Conservation (phyloP, 2,888 invertebrate genomes). For the Lasiommata megera region DNA sequence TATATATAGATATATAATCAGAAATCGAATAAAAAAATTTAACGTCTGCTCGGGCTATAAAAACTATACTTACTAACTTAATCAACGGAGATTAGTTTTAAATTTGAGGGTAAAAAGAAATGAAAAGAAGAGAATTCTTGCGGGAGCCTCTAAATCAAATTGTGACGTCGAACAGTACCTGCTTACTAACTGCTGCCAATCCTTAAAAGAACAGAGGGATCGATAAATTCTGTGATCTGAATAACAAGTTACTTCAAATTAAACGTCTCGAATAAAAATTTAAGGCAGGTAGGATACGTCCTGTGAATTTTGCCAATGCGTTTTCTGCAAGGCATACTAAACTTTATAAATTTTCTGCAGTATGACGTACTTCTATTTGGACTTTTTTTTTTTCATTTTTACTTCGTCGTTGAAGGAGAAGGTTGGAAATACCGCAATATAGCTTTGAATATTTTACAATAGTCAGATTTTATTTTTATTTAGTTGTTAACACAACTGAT, state of each 20-base stretch:
- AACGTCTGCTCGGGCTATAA: too few relatives aligned
- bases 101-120: too few relatives aligned
- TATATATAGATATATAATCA: too few relatives aligned
- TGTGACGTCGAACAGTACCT: constrained; percentile 10
- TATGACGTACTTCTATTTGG: neutral
- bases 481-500: too few relatives aligned
- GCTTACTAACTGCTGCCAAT: constrained; percentile 2
- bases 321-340: neutral
- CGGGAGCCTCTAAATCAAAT: neutral
- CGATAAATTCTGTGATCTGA: constrained; percentile 22
- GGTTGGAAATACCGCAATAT: neutral
- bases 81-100: too few relatives aligned
- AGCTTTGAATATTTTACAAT: too few relatives aligned
- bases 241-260: constrained; percentile 21
- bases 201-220: constrained; percentile 20
- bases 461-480: too few relatives aligned
- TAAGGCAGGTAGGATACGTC: neutral
- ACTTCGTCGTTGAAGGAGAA: neutral
- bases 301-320: neutral
- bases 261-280: constrained; percentile 16
- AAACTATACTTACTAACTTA: too few relatives aligned
- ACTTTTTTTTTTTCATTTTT: neutral
- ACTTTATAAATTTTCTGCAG: neutral
- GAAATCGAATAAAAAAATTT: too few relatives aligned
- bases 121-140: neutral